A percentile compares a stretch with the other conserved stretches of the same genome.
Conservation (phyloP, 1,140 invertebrate species). For the Drosophila nigrodunni region DNA sequence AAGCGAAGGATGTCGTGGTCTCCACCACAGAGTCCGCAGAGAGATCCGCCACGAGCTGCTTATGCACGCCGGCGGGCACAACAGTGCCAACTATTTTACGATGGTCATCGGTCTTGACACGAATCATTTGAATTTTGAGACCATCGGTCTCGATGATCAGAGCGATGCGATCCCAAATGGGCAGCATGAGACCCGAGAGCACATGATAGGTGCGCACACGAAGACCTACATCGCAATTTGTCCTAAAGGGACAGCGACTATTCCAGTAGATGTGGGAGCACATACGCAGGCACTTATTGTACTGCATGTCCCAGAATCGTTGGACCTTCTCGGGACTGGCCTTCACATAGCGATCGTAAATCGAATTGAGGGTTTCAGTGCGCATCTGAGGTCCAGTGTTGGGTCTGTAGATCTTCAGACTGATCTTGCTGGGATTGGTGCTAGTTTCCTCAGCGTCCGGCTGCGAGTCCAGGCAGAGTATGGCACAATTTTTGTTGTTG, state of each 20-base stretch:
- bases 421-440: slow-evolving; percentile 25
- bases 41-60: slow-evolving; percentile 55
- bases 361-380: slow-evolving; percentile 47
- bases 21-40: slow-evolving; percentile 51
- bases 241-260: slow-evolving; percentile 37
- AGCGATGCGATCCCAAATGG: slow-evolving; percentile 70
- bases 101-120: slow-evolving; percentile 58
- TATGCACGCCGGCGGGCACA: slow-evolving; percentile 59
- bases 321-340: slow-evolving; percentile 41
- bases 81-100: slow-evolving; percentile 69
- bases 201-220: slow-evolving; percentile 66
- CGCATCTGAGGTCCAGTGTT: slow-evolving; percentile 69
- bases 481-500: slow-evolving; percentile 57
- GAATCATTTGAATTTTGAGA: slow-evolving; percentile 67
- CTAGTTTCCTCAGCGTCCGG: not conserved
- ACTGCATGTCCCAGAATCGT: slow-evolving; percentile 51
- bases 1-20: not conserved
- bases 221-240: slow-evolving; percentile 52
- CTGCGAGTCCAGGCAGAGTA: slow-evolving; percentile 47
- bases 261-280: slow-evolving; percentile 67
- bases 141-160: slow-evolving; percentile 44
- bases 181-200: slow-evolving; percentile 64
- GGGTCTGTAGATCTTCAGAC: slow-evolving; percentile 56
- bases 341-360: slow-evolving; percentile 51
- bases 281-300: slow-evolving; percentile 38